Base-by-base conservation (phyloP, 2,888 invertebrate genomes). In the Blera fallax region DNA sequence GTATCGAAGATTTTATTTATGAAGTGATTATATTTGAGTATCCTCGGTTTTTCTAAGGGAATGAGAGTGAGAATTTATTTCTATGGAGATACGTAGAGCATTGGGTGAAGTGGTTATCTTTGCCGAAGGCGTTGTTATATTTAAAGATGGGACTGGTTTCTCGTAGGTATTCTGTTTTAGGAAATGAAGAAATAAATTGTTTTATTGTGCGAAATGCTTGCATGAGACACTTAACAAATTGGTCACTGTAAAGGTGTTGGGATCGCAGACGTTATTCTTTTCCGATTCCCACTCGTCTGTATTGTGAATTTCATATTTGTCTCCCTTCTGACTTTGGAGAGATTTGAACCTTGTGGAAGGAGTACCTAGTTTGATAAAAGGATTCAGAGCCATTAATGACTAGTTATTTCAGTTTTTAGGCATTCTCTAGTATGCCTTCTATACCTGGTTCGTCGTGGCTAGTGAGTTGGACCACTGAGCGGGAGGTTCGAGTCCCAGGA, bases 1-100 rank as follows among this genome's bases (percentile, higher is more conserved):
- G 54, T 79, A 70, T 70, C 21, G 72, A 50, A 72, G 72, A 79
- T 72, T 79, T 80, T 73, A 80, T 80, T 80, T 80, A 80, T 67
- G 79, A 79, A 56, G 72, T 58, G 70, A 79, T 78, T 70, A 62
- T 43, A 27, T 14, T 64, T 72, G 79, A 72, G 70, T 79, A 62
- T 37, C 14, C 37, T 48, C 34, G 70, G 72, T 32, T 8, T 62
- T 50, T 18, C 27, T 29, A 48, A 32, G 52, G 40, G 58, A 65
- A 45, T 43, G 77, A 78, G 77, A 69, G 64, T 72, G 78, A 72
- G 73, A 73, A 65, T 64, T 45, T 48, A 64, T 78, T 70, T 62
- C 69, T 18, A 54, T n/a, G n/a, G n/a, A n/a, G n/a, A n/a, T n/a
- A n/a, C n/a, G n/a, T n/a, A n/a, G n/a, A n/a, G n/a, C n/a, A 69